These are phyloP conservation scores for Diaprepes abbreviatus DNA, from an alignment of 2,888 invertebrate species.

Conservation along the genomic window DNA sequence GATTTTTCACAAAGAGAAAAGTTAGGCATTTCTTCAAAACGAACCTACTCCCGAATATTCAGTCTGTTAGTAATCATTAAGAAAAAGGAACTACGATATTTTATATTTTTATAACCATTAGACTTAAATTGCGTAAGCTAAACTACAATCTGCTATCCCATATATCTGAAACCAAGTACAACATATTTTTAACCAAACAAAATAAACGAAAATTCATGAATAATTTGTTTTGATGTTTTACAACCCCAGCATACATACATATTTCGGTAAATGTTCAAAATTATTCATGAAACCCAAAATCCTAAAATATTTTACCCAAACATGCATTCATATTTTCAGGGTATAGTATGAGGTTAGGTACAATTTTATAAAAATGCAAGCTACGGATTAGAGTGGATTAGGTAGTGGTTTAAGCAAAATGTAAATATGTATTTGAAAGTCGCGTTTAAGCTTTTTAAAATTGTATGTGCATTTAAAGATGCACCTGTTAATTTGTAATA, in stretches of 20 bases:
- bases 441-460: too few species aligned
- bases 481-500: too few species aligned
- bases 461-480: too few species aligned
- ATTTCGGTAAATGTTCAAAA: background rate
- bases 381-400: background rate
- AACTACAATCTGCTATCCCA: background rate
- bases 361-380: background rate
- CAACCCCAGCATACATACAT: background rate
- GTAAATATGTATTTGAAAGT: too few species aligned
- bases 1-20: too few species aligned
- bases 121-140: too few species aligned
- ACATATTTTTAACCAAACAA: background rate
- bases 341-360: background rate
- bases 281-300: constrained; percentile 6
- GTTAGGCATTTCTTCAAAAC: too few species aligned
- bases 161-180: background rate
- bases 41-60: too few species aligned
- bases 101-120: too few species aligned
- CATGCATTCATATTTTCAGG: background rate
- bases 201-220: constrained; percentile 5
- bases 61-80: too few species aligned
- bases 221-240: constrained; percentile 8
- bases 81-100: too few species aligned
- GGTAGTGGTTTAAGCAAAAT: too few species aligned
- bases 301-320: background rate